A percentile compares a stretch with the other conserved stretches of the same genome.
Conservation (phyloP, 2,113 vertebrate genomes). For the Saccopteryx bilineata region DNA sequence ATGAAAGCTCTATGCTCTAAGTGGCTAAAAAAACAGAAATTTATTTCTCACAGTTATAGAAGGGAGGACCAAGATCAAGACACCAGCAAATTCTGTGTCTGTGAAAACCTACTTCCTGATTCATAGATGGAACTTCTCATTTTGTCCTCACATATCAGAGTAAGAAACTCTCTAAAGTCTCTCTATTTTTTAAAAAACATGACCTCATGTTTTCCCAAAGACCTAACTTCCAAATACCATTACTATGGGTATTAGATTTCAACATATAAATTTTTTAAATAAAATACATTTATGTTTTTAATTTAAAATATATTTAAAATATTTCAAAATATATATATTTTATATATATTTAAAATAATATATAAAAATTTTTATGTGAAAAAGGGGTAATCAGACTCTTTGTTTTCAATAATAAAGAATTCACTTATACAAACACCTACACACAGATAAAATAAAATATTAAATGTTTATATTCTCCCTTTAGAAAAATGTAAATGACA, state of each 20-base stretch:
- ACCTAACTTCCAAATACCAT: not conserved
- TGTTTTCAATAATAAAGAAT: not conserved
- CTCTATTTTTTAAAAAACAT: not conserved
- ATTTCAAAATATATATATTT: no score
- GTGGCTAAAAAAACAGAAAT: not conserved
- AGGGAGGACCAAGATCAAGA: not conserved
- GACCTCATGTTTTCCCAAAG: not conserved
- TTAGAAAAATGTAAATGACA: not conserved
- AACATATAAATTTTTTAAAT: not conserved
- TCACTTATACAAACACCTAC: not conserved
- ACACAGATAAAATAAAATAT: not conserved
- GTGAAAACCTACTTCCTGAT: not conserved
- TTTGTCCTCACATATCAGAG: not conserved
- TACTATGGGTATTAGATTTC: not conserved
- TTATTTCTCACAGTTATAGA: not conserved
- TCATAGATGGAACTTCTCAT: not conserved
- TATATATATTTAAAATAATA: not conserved
- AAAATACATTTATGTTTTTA: no score
- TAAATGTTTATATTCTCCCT: not conserved
- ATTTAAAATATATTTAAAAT: no score
- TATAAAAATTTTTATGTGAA: not conserved
- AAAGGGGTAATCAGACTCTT: not conserved
- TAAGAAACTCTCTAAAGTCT: not conserved
- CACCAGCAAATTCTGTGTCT: not conserved
- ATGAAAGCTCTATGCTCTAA: not conserved